These are phyloP conservation scores for Chrysolina haemoptera DNA, from an alignment of 2,888 invertebrate genomes.

Conservation along the genomic window DNA sequence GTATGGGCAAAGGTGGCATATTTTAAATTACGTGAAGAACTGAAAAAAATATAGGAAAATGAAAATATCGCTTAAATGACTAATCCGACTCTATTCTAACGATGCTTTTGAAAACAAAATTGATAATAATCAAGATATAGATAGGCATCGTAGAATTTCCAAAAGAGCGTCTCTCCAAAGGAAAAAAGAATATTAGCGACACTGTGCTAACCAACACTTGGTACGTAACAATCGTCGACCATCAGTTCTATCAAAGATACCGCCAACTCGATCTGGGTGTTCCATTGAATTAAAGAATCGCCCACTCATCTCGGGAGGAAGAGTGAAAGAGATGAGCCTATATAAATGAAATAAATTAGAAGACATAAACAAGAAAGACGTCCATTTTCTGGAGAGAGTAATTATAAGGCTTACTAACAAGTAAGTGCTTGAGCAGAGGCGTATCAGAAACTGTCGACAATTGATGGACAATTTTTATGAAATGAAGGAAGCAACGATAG, in stretches of 20 bases:
- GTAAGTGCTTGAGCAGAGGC: constrained; percentile 57
- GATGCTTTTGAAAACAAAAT: too few species aligned
- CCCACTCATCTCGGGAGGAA: constrained; percentile 59
- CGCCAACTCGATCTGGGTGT: constrained; percentile 69
- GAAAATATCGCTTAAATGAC: too few species aligned
- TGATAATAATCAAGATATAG: too few species aligned
- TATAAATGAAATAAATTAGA: constrained; percentile 52
- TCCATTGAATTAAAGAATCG: constrained; percentile 67
- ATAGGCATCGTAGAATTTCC: not conserved
- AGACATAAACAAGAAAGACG: constrained; percentile 34
- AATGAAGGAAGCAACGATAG: too few species aligned
- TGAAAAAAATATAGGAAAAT: too few species aligned
- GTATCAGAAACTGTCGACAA: not conserved
- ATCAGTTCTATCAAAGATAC: constrained; percentile 67
- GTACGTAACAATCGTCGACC: constrained; percentile 62
- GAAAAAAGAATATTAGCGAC: not conserved
- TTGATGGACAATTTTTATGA: not conserved
- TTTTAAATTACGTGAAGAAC: too few species aligned
- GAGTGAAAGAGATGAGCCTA: constrained; percentile 39
- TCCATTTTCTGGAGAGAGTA: constrained; percentile 53
- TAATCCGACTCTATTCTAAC: too few species aligned
- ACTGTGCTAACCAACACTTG: constrained; percentile 20
- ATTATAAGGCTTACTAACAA: constrained; percentile 65
- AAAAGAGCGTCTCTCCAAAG: not conserved
- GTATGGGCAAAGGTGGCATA: too few species aligned